These are phyloP conservation scores for Marisa cornuarietis DNA, from an alignment of 1,140 invertebrate genomes.

Conservation along the genomic window DNA sequence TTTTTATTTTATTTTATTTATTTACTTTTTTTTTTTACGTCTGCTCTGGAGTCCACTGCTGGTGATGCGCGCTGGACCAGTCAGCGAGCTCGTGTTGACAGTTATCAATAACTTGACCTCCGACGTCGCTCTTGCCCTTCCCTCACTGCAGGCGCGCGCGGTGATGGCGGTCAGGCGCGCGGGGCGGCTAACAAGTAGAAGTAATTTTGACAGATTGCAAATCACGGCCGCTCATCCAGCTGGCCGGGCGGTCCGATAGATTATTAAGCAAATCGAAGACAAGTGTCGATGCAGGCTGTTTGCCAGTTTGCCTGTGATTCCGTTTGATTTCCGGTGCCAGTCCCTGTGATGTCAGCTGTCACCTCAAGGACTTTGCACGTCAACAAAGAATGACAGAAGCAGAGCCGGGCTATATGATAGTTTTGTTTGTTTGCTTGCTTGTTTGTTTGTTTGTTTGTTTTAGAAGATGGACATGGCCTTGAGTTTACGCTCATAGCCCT, in stretches of 20 bases:
- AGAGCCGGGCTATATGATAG: no score
- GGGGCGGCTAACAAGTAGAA: slow-evolving; percentile 3
- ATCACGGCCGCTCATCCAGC: slow-evolving; percentile 3
- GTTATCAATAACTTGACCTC: slow-evolving; percentile 14
- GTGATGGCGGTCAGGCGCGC: background rate
- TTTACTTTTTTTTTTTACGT: no score
- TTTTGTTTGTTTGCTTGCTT: no score
- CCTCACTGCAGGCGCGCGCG: background rate
- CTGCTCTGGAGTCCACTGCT: background rate
- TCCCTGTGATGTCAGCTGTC: background rate
- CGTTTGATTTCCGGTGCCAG: background rate
- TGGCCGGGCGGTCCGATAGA: background rate
- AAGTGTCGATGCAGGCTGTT: background rate
- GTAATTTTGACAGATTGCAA: slow-evolving; percentile 19
- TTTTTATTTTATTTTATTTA: no score
- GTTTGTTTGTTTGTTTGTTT: no score
- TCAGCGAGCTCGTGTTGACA: background rate
- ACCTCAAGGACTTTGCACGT: no score
- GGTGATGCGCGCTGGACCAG: slow-evolving; percentile 10
- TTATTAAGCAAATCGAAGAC: slow-evolving; percentile 18
- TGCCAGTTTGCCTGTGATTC: slow-evolving; percentile 2
- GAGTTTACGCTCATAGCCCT: no score
- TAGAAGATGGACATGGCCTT: no score
- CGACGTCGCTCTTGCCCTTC: background rate
- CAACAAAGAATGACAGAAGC: no score